A percentile compares a stretch with the other conserved stretches of the same genome.
Evolutionary conservation across 2,797 vertebrate genomes (phyloP).

Genomic region (Coendou prehensilis): DNA sequence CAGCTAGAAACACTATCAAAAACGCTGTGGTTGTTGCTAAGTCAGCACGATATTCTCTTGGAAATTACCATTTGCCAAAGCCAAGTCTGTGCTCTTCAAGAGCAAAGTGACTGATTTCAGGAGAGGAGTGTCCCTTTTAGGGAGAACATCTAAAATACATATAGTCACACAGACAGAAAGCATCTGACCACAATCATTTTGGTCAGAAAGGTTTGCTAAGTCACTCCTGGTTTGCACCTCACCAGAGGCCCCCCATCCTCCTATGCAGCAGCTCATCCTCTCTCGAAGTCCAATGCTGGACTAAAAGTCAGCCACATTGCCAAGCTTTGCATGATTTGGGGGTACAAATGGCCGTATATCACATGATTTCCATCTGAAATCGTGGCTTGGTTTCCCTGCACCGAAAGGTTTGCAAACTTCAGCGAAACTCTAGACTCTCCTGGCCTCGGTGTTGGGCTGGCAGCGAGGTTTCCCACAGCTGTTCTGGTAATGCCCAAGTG

Average conservation of each 20-base stretch:
- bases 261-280: fast-evolving
- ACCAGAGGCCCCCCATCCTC: not conserved
- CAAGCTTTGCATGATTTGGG: not conserved
- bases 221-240: not conserved
- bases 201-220: not conserved
- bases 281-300: not conserved
- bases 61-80: not conserved
- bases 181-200: not conserved
- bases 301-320: not conserved
- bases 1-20: not conserved
- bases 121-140: not conserved
- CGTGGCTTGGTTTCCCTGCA: not conserved
- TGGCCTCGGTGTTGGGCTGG: not conserved
- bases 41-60: constrained; percentile 15
- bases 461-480: not conserved
- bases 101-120: not conserved
- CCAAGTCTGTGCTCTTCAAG: not conserved
- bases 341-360: not conserved
- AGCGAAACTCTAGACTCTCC: constrained; percentile 42
- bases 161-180: not conserved
- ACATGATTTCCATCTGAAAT: constrained; percentile 32
- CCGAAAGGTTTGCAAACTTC: constrained; percentile 36
- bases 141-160: not conserved
- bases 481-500: not conserved
- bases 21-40: not conserved